A percentile compares a stretch with the other conserved stretches of the same genome.
Conservation (phyloP, 2,797 vertebrate genomes). For the Acomys russatus region DNA sequence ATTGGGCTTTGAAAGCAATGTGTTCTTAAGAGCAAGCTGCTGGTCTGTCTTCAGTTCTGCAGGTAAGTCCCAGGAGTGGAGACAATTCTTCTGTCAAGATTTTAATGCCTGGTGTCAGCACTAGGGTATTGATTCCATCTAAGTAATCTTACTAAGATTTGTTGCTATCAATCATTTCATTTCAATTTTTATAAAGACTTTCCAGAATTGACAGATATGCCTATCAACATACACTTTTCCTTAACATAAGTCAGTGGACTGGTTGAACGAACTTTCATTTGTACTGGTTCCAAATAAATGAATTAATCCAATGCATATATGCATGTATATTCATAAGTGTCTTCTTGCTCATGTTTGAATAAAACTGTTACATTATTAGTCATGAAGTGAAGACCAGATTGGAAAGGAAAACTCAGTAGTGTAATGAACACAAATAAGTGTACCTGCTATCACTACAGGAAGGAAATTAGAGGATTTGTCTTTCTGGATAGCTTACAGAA, state of each 20-base stretch:
- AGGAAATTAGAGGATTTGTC: constrained; percentile 24
- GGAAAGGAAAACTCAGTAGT: background rate
- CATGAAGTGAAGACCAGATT: background rate
- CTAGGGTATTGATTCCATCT: background rate
- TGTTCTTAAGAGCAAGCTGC: background rate
- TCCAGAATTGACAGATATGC: background rate
- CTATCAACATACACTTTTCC: background rate
- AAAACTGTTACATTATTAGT: background rate
- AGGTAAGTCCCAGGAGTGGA: background rate
- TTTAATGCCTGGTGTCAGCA: background rate
- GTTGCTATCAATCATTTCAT: constrained; percentile 29
- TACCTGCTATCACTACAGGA: background rate
- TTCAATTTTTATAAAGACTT: background rate
- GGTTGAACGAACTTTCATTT: background rate
- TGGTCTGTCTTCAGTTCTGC: background rate
- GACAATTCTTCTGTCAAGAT: background rate
- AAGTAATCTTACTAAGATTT: background rate
- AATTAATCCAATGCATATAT: background rate
- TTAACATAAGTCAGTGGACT: background rate
- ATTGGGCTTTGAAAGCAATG: background rate
- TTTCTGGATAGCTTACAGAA: constrained; percentile 56
- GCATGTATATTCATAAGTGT: background rate
- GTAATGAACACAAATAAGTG: constrained; percentile 38
- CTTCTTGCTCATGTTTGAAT: background rate
- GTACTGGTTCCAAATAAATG: background rate